These are phyloP conservation scores for Sebastes variabilis DNA, from an alignment of 2,797 vertebrate genomes.

Conservation along the genomic window DNA sequence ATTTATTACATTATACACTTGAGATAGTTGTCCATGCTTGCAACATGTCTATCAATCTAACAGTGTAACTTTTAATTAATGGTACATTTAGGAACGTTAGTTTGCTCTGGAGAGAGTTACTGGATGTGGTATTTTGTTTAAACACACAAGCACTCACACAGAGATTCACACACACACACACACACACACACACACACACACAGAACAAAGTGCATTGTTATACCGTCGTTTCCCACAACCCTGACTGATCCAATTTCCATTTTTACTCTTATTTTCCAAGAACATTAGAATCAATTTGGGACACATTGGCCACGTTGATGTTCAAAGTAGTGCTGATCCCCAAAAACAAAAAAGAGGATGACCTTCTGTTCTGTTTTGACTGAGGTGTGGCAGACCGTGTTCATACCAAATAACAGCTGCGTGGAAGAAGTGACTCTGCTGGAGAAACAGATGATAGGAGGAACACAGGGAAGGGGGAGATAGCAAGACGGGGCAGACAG, in stretches of 20 bases:
- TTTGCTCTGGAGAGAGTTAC: constrained; percentile 2
- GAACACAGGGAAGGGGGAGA: constrained; percentile 26
- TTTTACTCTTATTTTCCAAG: constrained; percentile 44
- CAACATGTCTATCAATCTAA: background rate
- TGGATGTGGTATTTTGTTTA: constrained; percentile 12
- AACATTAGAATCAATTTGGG: constrained; percentile 31
- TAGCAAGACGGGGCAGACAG: constrained; percentile 39
- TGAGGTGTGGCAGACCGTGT: constrained; percentile 65
- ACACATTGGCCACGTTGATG: constrained; percentile 15
- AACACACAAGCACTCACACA: background rate
- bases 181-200: background rate
- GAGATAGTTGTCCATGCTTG: background rate
- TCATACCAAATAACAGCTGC: constrained; percentile 70
- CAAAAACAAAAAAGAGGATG: constrained; percentile 17
- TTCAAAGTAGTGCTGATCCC: constrained; percentile 42
- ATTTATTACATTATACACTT: background rate
- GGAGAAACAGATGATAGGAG: constrained; percentile 64
- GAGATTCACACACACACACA: background rate
- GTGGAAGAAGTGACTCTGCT: constrained; percentile 65
- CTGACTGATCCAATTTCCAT: constrained; percentile 33
- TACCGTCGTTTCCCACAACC: constrained; percentile 34
- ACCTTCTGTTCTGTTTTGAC: constrained; percentile 61
- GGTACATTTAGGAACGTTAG: background rate
- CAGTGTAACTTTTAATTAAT: background rate
- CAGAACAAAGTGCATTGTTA: constrained; percentile 37